Percentiles rank a stretch among this genome's conserved stretches.
Evolutionary conservation across 92 coral and sea anemone genomes (phyloP).

Genomic region (Scolanthus callimorphus): DNA sequence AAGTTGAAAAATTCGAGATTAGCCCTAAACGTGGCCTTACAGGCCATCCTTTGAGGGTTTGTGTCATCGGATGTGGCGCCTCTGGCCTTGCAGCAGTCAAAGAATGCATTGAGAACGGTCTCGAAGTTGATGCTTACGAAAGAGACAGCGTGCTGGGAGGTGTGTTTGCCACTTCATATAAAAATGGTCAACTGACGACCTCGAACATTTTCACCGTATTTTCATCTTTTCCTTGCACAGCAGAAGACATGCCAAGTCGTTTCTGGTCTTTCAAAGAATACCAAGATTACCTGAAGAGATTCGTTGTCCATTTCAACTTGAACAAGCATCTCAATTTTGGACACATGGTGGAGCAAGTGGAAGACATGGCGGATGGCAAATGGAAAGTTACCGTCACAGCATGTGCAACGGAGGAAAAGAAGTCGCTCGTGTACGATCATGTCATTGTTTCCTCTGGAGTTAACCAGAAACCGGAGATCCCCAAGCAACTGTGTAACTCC

Average conservation of each 20-base stretch:
- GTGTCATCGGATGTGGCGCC: too few species aligned
- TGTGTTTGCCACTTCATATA: too few species aligned
- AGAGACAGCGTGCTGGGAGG: too few species aligned
- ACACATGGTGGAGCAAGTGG: conserved; percentile 4
- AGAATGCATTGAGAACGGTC: too few species aligned
- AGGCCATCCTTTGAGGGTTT: too few species aligned
- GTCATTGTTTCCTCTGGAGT: too few species aligned
- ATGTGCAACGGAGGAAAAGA: background rate
- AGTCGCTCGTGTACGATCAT: conserved; percentile 3
- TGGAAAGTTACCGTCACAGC: conserved; percentile 5
- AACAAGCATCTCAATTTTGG: background rate
- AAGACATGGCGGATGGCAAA: conserved; percentile 1
- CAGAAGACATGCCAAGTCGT: too few species aligned
- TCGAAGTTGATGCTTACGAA: too few species aligned
- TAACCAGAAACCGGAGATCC: background rate
- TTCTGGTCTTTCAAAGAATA: conserved; percentile 9
- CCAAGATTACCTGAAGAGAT: conserved; percentile 11
- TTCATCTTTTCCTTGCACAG: conserved; percentile 12
- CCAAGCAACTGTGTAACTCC: background rate
- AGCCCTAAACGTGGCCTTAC: too few species aligned
- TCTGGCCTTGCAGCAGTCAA: too few species aligned
- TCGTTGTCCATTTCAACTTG: conserved; percentile 6
- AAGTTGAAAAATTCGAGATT: too few species aligned
- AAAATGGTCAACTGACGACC: conserved; percentile 6
- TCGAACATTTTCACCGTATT: conserved; percentile 12